Evolutionary conservation across 2,113 vertebrate species (phyloP), one percentile per base, ranked within the genome.

Genomic region (Dipodomys ordii): DNA sequence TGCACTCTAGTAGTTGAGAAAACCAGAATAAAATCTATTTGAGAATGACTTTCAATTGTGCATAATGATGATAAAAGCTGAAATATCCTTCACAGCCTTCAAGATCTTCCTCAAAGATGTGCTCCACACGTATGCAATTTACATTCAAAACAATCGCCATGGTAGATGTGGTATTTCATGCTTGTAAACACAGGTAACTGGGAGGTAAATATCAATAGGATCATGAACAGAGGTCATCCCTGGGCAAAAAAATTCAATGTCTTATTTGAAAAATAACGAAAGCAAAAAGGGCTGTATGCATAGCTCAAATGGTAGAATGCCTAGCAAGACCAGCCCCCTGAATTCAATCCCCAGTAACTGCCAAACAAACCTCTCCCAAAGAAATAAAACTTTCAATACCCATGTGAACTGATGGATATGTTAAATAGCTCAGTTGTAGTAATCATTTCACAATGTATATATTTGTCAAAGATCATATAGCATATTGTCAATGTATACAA

Each of bases 111-210:
- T 49, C 12, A 32, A 80, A 65, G 64, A 67, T 88, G 3, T 28
- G 10, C 6, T 77, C 32, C 16, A n/a, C 28, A 76, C 67, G 80
- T 27, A 80, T n/a, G 39, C 62, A 91, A 60, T 80, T 49, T 49
- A 85, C 77, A 20, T 81, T 92, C 68, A 73, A 96, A 39, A 84
- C n/a, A 92, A 83, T 83, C 10, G 68, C 46, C 16, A 62, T 10
- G 60, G 5, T 62, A 22, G 60, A 15, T 62, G 60, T 62, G 20
- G 16, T 62, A 62, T 16, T 22, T 19, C 60, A 62, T 22, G 20
- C 20, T 22, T 62, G 60, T 62, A 22, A 60, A 19, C 16, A 6
- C 60, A 62, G 60, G 10, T 62, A 62, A 16, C 5, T 22, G 20
- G 60, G 60, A 62, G 19, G 60, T 22, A 19, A 62, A 22, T 62